phyloP scores from a whole-genome alignment of 2,113 vertebrate species.

The Salminus brasiliensis region DNA sequence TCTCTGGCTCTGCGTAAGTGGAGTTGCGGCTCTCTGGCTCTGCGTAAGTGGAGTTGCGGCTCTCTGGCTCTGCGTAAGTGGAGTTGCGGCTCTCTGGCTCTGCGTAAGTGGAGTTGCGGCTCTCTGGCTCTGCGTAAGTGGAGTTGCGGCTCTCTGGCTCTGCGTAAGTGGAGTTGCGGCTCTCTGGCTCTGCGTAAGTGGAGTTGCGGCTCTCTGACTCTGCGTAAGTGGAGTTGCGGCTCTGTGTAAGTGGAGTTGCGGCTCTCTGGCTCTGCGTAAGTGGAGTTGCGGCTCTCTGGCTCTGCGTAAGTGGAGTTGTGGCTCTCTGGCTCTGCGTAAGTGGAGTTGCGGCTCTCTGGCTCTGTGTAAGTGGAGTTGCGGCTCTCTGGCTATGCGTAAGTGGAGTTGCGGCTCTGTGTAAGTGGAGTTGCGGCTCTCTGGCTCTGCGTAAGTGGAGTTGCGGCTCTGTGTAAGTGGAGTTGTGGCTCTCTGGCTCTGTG shows the following conservation, averaged over 20 bases:
- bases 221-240: background rate
- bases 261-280: background rate
- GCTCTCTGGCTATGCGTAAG: background rate
- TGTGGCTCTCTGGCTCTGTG: background rate
- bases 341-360: background rate
- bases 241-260: background rate
- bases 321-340: background rate
- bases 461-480: background rate
- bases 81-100: background rate
- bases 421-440: background rate
- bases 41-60: background rate
- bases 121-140: too few relatives aligned
- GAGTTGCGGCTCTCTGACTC: background rate
- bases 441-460: too few relatives aligned
- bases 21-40: background rate
- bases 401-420: background rate
- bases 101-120: background rate
- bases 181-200: too few relatives aligned
- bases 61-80: too few relatives aligned
- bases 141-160: background rate
- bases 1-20: too few relatives aligned
- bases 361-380: too few relatives aligned
- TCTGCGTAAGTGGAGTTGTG: too few relatives aligned
- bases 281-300: too few relatives aligned
- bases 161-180: background rate